These are phyloP conservation scores for Isurus oxyrinchus DNA, from an alignment of 2,113 vertebrate species.

Conservation along the genomic window DNA sequence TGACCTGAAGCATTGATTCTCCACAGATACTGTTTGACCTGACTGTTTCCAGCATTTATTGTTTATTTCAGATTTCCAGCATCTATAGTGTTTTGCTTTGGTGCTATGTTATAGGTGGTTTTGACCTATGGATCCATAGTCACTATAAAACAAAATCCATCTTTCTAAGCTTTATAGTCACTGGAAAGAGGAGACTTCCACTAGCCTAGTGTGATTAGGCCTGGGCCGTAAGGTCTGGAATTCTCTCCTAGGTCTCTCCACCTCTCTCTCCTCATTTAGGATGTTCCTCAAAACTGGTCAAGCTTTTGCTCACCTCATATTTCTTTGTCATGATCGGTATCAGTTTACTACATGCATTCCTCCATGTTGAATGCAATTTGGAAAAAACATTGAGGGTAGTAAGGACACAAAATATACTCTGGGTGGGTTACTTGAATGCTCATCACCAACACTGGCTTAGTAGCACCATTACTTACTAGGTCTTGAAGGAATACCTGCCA, in stretches of 20 bases:
- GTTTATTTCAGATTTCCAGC: background rate
- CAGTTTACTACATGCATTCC: background rate
- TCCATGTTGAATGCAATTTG: no score
- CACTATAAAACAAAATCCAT: background rate
- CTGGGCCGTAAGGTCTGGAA: no score
- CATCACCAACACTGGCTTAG: no score
- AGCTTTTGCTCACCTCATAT: no score
- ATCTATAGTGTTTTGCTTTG: background rate
- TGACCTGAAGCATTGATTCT: background rate
- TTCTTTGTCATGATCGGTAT: background rate
- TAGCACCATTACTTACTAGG: no score
- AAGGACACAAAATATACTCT: no score
- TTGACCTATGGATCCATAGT: background rate
- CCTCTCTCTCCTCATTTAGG: no score
- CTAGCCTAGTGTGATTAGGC: background rate
- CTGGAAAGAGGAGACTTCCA: background rate
- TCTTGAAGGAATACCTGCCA: no score
- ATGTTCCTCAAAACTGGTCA: no score
- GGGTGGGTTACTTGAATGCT: no score
- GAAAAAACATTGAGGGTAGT: no score
- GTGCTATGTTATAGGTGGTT: background rate
- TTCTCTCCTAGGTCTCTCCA: no score
- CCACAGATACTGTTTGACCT: background rate
- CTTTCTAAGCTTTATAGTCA: background rate
- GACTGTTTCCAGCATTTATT: background rate